These are phyloP conservation scores for Glomeris maerens DNA, from an alignment of 1,140 invertebrate genomes.

Conservation along the genomic window DNA sequence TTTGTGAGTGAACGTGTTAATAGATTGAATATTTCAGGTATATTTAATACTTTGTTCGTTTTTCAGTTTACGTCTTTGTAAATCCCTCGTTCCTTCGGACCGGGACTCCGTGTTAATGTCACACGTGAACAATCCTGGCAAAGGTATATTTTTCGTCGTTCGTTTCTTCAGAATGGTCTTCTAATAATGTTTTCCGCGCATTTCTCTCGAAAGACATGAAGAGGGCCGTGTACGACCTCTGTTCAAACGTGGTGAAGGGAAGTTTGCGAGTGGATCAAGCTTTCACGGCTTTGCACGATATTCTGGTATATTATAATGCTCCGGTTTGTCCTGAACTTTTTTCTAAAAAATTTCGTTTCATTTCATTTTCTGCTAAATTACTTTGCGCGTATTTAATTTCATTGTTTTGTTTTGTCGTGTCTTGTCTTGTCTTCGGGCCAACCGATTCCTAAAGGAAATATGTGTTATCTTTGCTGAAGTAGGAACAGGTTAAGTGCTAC, in stretches of 20 bases:
- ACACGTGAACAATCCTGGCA: conserved; percentile 8
- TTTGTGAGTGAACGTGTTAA: too few species aligned
- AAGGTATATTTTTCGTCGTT: conserved; percentile 10
- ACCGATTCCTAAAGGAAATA: neutral
- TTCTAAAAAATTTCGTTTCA: conserved; percentile 24
- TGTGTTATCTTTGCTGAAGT: neutral
- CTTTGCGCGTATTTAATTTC: conserved; percentile 28
- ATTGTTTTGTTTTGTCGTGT: conserved; percentile 24
- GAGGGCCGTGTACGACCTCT: conserved; percentile 26
- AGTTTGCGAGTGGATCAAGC: conserved; percentile 26
- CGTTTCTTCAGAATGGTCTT: too few species aligned
- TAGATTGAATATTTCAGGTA: too few species aligned
- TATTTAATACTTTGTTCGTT: conserved; percentile 7
- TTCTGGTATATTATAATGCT: conserved; percentile 25
- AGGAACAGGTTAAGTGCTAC: too few species aligned
- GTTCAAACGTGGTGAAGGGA: conserved; percentile 24
- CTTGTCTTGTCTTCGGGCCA: neutral
- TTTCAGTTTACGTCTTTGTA: neutral
- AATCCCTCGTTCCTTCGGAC: neutral
- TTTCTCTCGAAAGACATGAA: too few species aligned
- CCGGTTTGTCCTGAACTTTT: conserved; percentile 8
- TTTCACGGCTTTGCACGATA: conserved; percentile 22
- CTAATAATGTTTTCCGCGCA: too few species aligned
- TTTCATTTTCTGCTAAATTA: conserved; percentile 24
- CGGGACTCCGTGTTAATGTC: neutral